Percentiles rank a stretch among this genome's conserved stretches.
phyloP scores from a whole-genome alignment of 2,888 invertebrate species.

The Epiblema foenella region DNA sequence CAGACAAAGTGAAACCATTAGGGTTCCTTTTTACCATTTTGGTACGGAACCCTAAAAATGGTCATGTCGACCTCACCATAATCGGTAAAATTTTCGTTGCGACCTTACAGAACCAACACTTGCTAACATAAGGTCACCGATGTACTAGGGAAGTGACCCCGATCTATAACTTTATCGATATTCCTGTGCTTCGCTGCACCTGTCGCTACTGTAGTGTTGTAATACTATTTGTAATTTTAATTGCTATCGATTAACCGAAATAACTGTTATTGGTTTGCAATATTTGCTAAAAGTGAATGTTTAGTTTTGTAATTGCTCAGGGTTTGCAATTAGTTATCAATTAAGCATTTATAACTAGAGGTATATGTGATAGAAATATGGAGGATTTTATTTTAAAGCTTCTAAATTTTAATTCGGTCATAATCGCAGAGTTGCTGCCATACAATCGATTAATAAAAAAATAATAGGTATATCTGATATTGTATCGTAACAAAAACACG shows the following conservation, averaged over 20 bases:
- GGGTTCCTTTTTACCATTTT: too few species aligned
- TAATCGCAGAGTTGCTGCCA: too few species aligned
- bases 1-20: too few species aligned
- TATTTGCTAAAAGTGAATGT: conserved; percentile 22
- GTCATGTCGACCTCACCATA: neutral
- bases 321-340: conserved; percentile 20
- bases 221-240: conserved; percentile 51
- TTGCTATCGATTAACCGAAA: conserved; percentile 24
- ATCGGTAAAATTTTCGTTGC: conserved; percentile 1
- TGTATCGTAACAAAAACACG: neutral
- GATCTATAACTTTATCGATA: conserved; percentile 69
- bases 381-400: conserved; percentile 10
- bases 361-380: neutral
- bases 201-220: conserved; percentile 65
- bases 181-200: conserved; percentile 65
- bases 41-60: too few species aligned
- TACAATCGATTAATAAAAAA: too few species aligned
- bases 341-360: conserved; percentile 6
- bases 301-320: conserved; percentile 3
- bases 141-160: conserved; percentile 56
- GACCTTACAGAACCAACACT: neutral
- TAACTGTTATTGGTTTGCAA: conserved; percentile 30
- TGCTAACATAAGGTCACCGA: conserved; percentile 36
- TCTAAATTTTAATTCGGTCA: conserved; percentile 2
- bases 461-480: neutral